Base-by-base conservation (phyloP, 1,140 invertebrate genomes). In the Coenobita brevimanus region DNA sequence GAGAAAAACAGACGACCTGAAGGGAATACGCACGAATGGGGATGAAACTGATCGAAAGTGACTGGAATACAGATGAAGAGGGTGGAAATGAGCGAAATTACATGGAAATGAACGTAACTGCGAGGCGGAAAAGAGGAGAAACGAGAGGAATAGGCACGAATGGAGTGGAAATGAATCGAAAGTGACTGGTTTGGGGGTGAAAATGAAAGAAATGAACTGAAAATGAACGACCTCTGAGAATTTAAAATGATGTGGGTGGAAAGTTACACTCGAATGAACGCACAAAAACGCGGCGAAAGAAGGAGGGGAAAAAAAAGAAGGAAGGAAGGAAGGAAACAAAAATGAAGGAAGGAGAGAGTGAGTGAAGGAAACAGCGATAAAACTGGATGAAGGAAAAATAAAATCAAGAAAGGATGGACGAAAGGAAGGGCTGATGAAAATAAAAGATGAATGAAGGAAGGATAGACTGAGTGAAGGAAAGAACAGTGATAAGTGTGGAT, bases 401-500 rank as follows among this genome's bases (percentile, higher is more conserved):
- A n/a, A n/a, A n/a, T n/a, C n/a, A n/a, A n/a, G n/a, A n/a, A n/a
- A n/a, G n/a, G n/a, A n/a, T n/a, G n/a, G n/a, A n/a, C n/a, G n/a
- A n/a, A n/a, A n/a, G 54, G 54, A n/a, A 57, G n/a, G 54, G n/a
- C 54, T 57, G 54, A 57, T 57, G 54, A 57, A 57, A 57, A 57
- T 10, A n/a, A 57, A 57, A n/a, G 54, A 57, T 13, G n/a, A n/a
- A 57, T 13, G 54, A 57, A n/a, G n/a, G 54, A 57, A 57, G n/a
- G n/a, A n/a, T 13, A n/a, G 54, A 57, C 13, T 57, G n/a, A n/a
- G n/a, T 57, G n/a, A 57, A n/a, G 54, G n/a, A 57, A n/a, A n/a
- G 13, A 13, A n/a, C 13, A n/a, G 54, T n/a, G 54, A 57, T 10
- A n/a, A 13, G 54, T 13, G 54, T 10, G 54, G n/a, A 13, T 10